Base-by-base conservation (phyloP, 2,113 vertebrate genomes). In the Scatophagus argus region DNA sequence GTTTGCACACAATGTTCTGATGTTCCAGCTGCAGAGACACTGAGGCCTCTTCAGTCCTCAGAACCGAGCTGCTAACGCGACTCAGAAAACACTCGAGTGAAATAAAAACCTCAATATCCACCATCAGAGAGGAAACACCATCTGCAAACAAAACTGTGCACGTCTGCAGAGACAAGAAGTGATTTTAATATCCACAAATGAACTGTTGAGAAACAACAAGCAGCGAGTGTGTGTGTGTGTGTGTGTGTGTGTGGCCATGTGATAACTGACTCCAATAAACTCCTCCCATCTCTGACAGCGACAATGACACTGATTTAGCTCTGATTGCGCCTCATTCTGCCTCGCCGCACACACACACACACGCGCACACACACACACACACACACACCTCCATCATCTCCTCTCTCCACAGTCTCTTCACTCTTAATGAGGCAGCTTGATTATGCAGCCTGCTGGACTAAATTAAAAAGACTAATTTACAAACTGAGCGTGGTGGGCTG, bases 391-490 rank as follows among this genome's bases (percentile, higher is more conserved):
- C 78, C 68, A 75, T 67, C 81, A 72, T 65, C 61, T 69, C 61
- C 23, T 16, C 63, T 63, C 83, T 78, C 72, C 69, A 61, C 56
- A 77, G 41, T 82, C 86, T 85, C 72, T 79, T 87, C 77, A 58
- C 81, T 77, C 55, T 52, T 91, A 88, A 92, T 86, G 84, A 87
- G 81, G 77, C 75, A 14, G 70, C 82, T 34, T 72, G 73, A 89
- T 86, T 83, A 83, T 72, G 68, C 83, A 71, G 85, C 71, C 79
- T 49, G 68, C 83, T 73, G 81, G 85, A 82, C 89, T 78, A 72
- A 74, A 90, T 90, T 86, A 87, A 85, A 89, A 79, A 58, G 31
- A 66, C 66, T 85, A 44, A 82, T 90, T 91, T 84, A 83, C 64
- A 90, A 89, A 83, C 69, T 1, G 19, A 82, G 72, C 68, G 58